A percentile compares a stretch with the other conserved stretches of the same genome.
phyloP scores from a whole-genome alignment of 2,113 vertebrate genomes.

The Paramormyrops kingsleyae region DNA sequence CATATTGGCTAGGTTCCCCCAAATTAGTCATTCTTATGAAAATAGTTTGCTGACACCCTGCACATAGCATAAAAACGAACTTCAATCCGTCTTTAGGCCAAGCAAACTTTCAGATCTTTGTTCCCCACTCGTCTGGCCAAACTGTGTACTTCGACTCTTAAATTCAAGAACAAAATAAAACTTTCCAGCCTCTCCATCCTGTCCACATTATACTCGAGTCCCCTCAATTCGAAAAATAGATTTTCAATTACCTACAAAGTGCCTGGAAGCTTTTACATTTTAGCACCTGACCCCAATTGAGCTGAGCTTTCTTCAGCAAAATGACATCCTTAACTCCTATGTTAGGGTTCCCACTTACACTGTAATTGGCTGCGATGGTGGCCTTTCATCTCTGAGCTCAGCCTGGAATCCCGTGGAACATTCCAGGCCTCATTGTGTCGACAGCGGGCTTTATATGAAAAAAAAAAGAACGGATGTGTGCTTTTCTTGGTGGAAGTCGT shows the following conservation, averaged over 20 bases:
- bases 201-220: slow-evolving; percentile 26
- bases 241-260: slow-evolving; percentile 44
- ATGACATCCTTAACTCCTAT: slow-evolving; percentile 39
- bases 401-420: slow-evolving; percentile 19
- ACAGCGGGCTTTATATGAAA: not conserved
- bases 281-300: slow-evolving; percentile 41
- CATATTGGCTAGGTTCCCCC: not conserved
- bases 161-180: slow-evolving; percentile 27
- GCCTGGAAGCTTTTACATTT: slow-evolving; percentile 38
- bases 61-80: not conserved
- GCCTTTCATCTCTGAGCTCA: slow-evolving; percentile 23
- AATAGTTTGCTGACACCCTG: not conserved
- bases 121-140: not conserved
- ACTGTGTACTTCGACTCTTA: not conserved
- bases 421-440: not conserved
- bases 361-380: slow-evolving; percentile 33
- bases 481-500: not conserved
- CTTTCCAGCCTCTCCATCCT: slow-evolving; percentile 19
- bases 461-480: not conserved
- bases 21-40: not conserved
- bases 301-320: slow-evolving; percentile 37
- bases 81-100: not conserved
- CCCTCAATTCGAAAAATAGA: slow-evolving; percentile 42
- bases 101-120: not conserved
- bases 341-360: slow-evolving; percentile 24